phyloP scores from a whole-genome alignment of 2,113 vertebrate species.

The Mus musculus region GRCm39 chr1:127055001-127055500 shows the following conservation, averaged over 20 bases:
- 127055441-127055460: neutral
- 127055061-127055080: neutral
- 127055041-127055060: neutral
- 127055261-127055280: neutral
- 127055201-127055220: neutral
- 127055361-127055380: neutral
- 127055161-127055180: constrained; percentile 36
- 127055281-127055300: neutral
- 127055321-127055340: neutral
- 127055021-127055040: neutral
- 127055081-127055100: constrained; percentile 55
- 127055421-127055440: neutral
- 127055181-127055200: neutral
- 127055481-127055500: neutral
- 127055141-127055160: constrained; percentile 60
- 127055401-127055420: neutral
- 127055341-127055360: neutral
- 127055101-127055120: neutral
- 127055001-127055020: neutral
- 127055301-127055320: neutral
- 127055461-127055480: neutral
- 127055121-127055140: constrained; percentile 42
- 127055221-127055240: constrained; percentile 23
- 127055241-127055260: constrained; percentile 9
- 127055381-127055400: neutral